Base-by-base conservation (phyloP, 1,140 invertebrate species). In the Pseudobourletiella spinata region DNA sequence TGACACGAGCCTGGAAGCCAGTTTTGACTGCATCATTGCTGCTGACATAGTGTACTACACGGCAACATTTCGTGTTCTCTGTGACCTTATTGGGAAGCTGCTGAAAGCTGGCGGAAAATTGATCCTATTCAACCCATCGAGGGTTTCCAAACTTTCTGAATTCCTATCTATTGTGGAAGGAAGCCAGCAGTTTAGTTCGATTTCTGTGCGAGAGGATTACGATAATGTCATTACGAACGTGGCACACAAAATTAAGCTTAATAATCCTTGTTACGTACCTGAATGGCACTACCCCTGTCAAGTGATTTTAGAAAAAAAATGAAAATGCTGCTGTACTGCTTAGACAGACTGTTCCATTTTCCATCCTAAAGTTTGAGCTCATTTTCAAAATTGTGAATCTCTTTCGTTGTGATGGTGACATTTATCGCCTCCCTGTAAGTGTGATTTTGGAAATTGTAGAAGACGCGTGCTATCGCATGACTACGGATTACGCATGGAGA, bases 221-320 rank as follows among this genome's bases (percentile, higher is more conserved):
- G 59, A 61, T n/a, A 3, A 26, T 20, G 2, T 39, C 8, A 29
- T 61, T 2, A 61, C 25, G 6, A 30, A n/a, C 18, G 32, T 52
- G 26, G 11, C 3, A 18, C n/a, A 35, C 22, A 46, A 42, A 6
- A 29, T 61, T 2, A 61, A 8, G 11, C 2, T 11, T 14, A 24
- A 20, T 6, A 54, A 61, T 43, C 18, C 29, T 2, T 16, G 22
- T 16, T 61, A 30, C 30, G 50, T 50, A 43, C 6, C 11, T 3
- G 59, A 61, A 20, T 61, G 59, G 59, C 59, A 61, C 39, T 61
- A 61, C 32, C 59, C 59, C 2, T 22, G 32, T 52, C 59, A 61
- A 52, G 28, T 61, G 4, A 35, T 32, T 35, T 39, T 61, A n/a
- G n/a, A n/a, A n/a, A n/a, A n/a, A n/a, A n/a, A n/a, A n/a, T n/a